phyloP scores from a whole-genome alignment of 1,140 invertebrate genomes.

The Drosophila busckii region DNA sequence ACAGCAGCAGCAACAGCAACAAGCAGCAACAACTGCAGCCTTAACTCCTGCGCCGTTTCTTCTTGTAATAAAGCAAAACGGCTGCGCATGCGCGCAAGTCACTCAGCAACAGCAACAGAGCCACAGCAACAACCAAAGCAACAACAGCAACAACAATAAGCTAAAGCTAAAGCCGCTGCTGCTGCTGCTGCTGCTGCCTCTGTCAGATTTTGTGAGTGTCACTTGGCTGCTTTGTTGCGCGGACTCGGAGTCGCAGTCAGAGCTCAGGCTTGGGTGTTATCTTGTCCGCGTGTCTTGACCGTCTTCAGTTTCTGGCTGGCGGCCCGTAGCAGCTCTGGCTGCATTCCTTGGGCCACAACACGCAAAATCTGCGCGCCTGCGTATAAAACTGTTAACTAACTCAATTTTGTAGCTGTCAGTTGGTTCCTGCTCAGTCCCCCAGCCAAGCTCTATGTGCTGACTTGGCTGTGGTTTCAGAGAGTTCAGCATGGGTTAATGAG shows the following conservation, averaged over 20 bases:
- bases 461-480: constrained; percentile 40
- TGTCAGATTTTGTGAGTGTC: constrained; percentile 77
- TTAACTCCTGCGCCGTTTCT: constrained; percentile 1
- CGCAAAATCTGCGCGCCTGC: constrained; percentile 70
- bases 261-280: constrained; percentile 52
- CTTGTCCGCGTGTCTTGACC: constrained; percentile 53
- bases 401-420: constrained; percentile 79
- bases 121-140: not conserved
- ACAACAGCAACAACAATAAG: constrained; percentile 27
- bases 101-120: constrained; percentile 36
- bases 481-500: constrained; percentile 73
- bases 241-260: not conserved
- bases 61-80: constrained; percentile 71
- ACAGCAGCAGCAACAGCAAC: not conserved
- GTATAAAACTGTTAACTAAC: constrained; percentile 79
- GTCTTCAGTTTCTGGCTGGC: constrained; percentile 63
- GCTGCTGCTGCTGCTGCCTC: constrained; percentile 45
- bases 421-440: constrained; percentile 32
- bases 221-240: constrained; percentile 60
- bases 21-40: not conserved
- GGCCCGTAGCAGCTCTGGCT: constrained; percentile 34
- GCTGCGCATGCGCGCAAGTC: constrained; percentile 59
- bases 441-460: constrained; percentile 8
- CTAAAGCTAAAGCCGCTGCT: constrained; percentile 35
- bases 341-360: constrained; percentile 64